Base-by-base conservation (phyloP, 2,888 invertebrate species). In the Agrochola circellaris region DNA sequence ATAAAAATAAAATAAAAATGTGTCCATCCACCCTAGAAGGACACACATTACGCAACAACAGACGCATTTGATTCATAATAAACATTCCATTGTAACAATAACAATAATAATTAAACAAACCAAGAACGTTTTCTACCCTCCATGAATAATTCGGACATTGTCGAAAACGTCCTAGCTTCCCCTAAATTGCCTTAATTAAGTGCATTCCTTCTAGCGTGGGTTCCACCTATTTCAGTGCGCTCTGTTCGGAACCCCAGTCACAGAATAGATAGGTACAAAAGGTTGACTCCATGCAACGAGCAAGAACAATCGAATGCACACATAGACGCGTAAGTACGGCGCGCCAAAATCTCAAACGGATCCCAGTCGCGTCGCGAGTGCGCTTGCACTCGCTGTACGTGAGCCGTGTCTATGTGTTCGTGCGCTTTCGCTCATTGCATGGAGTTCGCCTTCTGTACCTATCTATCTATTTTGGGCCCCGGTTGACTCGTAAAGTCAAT, bases 111-210 rank as follows among this genome's bases (percentile, higher is more conserved):
- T 61, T 62, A 34, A 30, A 67, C 74, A 42, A 42, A 62, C 45
- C 58, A 48, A 54, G 56, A 81, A 69, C 45, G n/a, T 60, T 3
- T n/a, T 67, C 64, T 62, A 48, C 42, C 58, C 26, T 54, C 45
- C 38, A 61, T 58, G 58, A 68, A 86, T 62, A 70, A 75, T 78
- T 73, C 38, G 56, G 48, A 79, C 83, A 42, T 65, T 65, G 75
- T 72, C 65, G 60, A 73, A 79, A 77, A 73, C 78, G 68, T 69
- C 54, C 62, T 61, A 51, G 73, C 71, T 62, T 77, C 73, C 51
- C 66, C 76, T 68, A 76, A 77, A 88, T 79, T 77, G 75, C 77
- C 74, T 79, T 79, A 83, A 86, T 81, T 81, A 86, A 86, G 75
- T 75, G 76, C 81, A 81, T 83, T 75, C 73, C 84, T 83, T 67